Evolutionary conservation across 2,113 vertebrate species (phyloP).

Genomic region (rat (Rattus norvegicus)): GRCr8 NC_086023.1:97876001-97876500

Average conservation of each 20-base stretch:
- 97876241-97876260: not conserved
- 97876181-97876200: not conserved
- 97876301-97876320: not conserved
- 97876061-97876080: not conserved
- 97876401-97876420: not conserved
- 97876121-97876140: conserved; percentile 11
- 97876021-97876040: not conserved
- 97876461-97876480: conserved; percentile 62
- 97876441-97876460: conserved; percentile 10
- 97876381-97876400: not conserved
- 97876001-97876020: not conserved
- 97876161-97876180: not conserved
- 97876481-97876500: conserved; percentile 77
- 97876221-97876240: not conserved
- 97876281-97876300: not conserved
- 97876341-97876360: conserved; percentile 12
- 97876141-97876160: not conserved
- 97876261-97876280: not conserved
- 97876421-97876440: conserved; percentile 45
- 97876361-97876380: not conserved
- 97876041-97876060: not conserved
- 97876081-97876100: not conserved
- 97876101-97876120: not conserved
- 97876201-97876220: not conserved
- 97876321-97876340: not conserved